These are phyloP conservation scores for Chouioia cunea DNA, from an alignment of 2,888 invertebrate genomes.

Conservation along the genomic window DNA sequence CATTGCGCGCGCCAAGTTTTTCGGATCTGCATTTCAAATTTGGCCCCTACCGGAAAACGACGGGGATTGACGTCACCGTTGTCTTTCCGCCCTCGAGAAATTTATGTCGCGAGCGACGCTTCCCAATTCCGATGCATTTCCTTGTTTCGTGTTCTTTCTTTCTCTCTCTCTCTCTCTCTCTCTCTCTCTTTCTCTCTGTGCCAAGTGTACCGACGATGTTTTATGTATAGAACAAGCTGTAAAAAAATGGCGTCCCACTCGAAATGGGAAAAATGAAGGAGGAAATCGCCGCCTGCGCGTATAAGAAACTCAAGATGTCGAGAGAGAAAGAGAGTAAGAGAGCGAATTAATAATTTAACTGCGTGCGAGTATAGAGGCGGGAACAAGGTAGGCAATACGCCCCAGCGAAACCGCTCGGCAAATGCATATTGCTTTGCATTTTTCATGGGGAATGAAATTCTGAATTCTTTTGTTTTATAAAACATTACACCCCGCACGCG, in stretches of 20 bases:
- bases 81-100: constrained; percentile 38
- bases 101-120: constrained; percentile 42
- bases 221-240: constrained; percentile 42
- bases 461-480: no score
- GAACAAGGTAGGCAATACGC: no score
- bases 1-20: constrained; percentile 45
- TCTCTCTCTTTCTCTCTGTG: no score
- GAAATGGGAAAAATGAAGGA: constrained; percentile 7
- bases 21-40: constrained; percentile 48
- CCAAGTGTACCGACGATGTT: constrained; percentile 33
- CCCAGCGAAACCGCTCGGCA: constrained; percentile 21
- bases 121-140: constrained; percentile 47
- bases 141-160: no score
- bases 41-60: constrained; percentile 34
- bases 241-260: neutral
- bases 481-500: no score
- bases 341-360: constrained; percentile 39
- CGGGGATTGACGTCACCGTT: constrained; percentile 43
- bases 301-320: neutral
- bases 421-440: constrained; percentile 23
- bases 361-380: constrained; percentile 1
- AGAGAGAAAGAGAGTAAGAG: constrained; percentile 3
- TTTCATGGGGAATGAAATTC: no score
- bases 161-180: no score
- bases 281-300: constrained; percentile 32